These are phyloP conservation scores for Platysteira castanea DNA, from an alignment of 2,113 vertebrate species.

Conservation along the genomic window DNA sequence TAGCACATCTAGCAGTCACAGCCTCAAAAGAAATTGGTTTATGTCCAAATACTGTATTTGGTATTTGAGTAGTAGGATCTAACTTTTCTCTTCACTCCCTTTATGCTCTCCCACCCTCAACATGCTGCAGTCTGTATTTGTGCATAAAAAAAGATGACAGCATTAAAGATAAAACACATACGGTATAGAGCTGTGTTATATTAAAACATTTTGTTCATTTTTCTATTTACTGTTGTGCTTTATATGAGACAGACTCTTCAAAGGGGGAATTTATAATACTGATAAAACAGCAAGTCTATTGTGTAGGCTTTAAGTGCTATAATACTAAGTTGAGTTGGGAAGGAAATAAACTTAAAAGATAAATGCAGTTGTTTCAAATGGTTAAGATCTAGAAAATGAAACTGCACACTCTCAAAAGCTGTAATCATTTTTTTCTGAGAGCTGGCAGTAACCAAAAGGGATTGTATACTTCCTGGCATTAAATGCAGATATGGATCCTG, in stretches of 20 bases:
- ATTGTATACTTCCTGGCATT: not conserved
- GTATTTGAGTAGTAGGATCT: slow-evolving; percentile 2
- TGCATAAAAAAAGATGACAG: not conserved
- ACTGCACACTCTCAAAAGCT: not conserved
- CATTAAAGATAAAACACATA: not conserved
- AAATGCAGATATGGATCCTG: not conserved
- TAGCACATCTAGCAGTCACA: slow-evolving; percentile 10
- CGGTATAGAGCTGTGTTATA: not conserved
- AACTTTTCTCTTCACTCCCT: slow-evolving; percentile 7
- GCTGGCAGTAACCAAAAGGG: not conserved
- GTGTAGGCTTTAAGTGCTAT: slow-evolving; percentile 22
- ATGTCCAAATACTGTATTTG: not conserved
- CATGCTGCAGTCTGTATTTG: slow-evolving; percentile 15
- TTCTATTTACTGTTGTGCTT: slow-evolving; percentile 2
- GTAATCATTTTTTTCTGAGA: not conserved
- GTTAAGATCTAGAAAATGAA: not conserved
- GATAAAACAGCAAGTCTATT: slow-evolving; percentile 8
- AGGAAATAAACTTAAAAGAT: slow-evolving; percentile 20
- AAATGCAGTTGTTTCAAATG: not conserved
- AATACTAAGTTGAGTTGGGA: not conserved
- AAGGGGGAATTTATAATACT: slow-evolving; percentile 13
- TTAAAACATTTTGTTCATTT: slow-evolving; percentile 3
- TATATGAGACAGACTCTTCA: not conserved
- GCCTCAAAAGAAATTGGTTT: slow-evolving; percentile 4
- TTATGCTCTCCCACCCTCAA: not conserved